phyloP scores from a whole-genome alignment of 2,888 invertebrate genomes.

The Furcula furcula region DNA sequence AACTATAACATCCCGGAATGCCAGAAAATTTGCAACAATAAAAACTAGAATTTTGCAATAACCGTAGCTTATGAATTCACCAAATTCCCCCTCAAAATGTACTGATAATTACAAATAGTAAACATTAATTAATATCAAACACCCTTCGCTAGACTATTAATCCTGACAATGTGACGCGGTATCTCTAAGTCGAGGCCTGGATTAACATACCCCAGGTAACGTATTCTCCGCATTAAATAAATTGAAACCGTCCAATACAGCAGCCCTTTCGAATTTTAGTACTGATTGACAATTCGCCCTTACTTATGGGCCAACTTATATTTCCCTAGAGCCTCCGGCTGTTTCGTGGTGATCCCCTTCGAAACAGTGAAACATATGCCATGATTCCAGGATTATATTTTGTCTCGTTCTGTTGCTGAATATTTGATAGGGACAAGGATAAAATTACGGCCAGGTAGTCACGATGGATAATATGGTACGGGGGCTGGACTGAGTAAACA shows the following conservation, averaged over 20 bases:
- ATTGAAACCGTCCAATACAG: conserved; percentile 58
- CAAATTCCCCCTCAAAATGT: background rate
- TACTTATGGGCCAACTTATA: conserved; percentile 60
- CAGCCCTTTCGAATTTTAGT: conserved; percentile 65
- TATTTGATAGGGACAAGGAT: conserved; percentile 37
- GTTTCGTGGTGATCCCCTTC: conserved; percentile 53
- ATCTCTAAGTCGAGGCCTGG: conserved; percentile 10
- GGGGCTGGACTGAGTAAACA: conserved; percentile 59
- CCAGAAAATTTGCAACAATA: too few relatives aligned
- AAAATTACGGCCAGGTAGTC: conserved; percentile 34
- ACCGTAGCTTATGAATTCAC: too few relatives aligned
- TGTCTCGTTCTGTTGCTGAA: conserved; percentile 37
- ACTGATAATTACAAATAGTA: background rate
- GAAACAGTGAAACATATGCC: conserved; percentile 50
- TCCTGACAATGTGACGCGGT: conserved; percentile 20
- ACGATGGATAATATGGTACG: conserved; percentile 36
- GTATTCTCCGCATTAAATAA: conserved; percentile 48
- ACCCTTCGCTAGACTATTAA: conserved; percentile 2
- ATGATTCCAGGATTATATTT: conserved; percentile 30
- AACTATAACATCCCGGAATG: too few relatives aligned
- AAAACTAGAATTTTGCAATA: too few relatives aligned
- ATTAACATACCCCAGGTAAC: conserved; percentile 21
- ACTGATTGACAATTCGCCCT: conserved; percentile 67
- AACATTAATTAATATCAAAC: conserved; percentile 1
- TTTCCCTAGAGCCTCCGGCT: conserved; percentile 68